Base-by-base conservation (phyloP, 2,888 invertebrate genomes). In the Drosophila pegasa region DNA sequence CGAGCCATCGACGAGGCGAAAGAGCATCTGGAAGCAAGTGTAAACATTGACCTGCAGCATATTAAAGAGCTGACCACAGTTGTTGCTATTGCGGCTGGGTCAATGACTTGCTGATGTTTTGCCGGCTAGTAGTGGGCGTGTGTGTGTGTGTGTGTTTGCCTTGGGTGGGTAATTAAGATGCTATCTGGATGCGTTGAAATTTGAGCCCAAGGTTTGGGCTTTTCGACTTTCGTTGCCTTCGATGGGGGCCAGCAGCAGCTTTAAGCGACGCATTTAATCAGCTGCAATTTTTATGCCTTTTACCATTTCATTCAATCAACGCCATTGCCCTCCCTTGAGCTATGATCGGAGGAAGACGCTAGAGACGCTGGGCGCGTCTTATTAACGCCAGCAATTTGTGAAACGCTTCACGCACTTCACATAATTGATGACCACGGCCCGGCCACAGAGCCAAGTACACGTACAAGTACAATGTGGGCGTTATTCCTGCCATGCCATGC, bases 361-460 rank as follows among this genome's bases (percentile, higher is more conserved):
- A 5, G 48, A 20, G 48, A 47, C n/a, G n/a, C 29, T 12, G 52
- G 66, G 72, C 20, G 54, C 41, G 60, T 66, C 73, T 75, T 79
- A 83, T 83, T 81, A 83, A 78, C 81, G 78, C 78, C 52, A 61
- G 75, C 80, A 81, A 83, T 84, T 81, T 83, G 78, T 71, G 79
- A 41, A 73, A 50, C 70, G 56, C 16, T 64, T 50, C 59, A 74
- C 64, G 71, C 80, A 84, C 82, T 84, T 78, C 54, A 82, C 71
- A 65, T 83, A 82, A 83, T 85, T 83, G 83, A 83, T 85, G 82
- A 64, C 65, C 56, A 22, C 12, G 35, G 45, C 40, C 41, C 41
- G 45, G 72, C 55, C 64, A 37, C 37, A 52, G 35, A 35, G 2
- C 22, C 22, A 48, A 20, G 47, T 33, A 16, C 31, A 22, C 14